Evolutionary conservation across 1,140 invertebrate genomes (phyloP).

Genomic region (Diachasmimorpha longicaudata): DNA sequence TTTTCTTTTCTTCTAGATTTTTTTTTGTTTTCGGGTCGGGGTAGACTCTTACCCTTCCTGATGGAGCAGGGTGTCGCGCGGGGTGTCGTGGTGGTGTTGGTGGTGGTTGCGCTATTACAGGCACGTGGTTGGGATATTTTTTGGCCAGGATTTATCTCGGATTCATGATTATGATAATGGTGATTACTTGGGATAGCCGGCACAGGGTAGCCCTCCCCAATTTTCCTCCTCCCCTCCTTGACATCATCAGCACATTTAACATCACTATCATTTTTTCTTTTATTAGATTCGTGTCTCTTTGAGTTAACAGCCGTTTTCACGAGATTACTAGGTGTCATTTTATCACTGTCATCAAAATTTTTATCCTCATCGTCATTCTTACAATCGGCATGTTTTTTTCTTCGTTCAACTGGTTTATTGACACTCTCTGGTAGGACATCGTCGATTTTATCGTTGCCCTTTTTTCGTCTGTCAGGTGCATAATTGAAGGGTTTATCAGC

Average conservation of each 20-base stretch:
- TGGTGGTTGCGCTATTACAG: slow-evolving; percentile 61
- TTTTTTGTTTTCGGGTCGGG: slow-evolving; percentile 54
- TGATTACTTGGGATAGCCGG: slow-evolving; percentile 47
- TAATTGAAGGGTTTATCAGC: slow-evolving; percentile 53
- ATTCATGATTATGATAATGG: slow-evolving; percentile 17
- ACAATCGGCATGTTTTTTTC: neutral
- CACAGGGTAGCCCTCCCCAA: slow-evolving; percentile 40
- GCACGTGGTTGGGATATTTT: slow-evolving; percentile 58
- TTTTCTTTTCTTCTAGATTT: neutral
- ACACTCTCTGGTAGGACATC: slow-evolving; percentile 24
- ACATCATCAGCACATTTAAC: slow-evolving; percentile 44
- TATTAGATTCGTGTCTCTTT: slow-evolving; percentile 66
- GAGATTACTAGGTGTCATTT: slow-evolving; percentile 69
- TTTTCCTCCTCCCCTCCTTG: slow-evolving; percentile 34
- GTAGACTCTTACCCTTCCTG: slow-evolving; percentile 65
- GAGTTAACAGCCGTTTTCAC: slow-evolving; percentile 72
- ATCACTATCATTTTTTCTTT: slow-evolving; percentile 48
- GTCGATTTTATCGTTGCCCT: slow-evolving; percentile 7
- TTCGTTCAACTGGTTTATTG: neutral
- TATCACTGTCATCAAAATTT: slow-evolving; percentile 13
- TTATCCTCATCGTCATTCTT: neutral
- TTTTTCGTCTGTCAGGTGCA: slow-evolving; percentile 61
- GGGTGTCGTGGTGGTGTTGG: slow-evolving; percentile 64
- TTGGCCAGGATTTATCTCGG: slow-evolving; percentile 42
- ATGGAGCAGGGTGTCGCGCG: slow-evolving; percentile 64